Evolutionary conservation across 2,113 vertebrate species (phyloP).

Genomic region (Neopipo cinnamomea): DNA sequence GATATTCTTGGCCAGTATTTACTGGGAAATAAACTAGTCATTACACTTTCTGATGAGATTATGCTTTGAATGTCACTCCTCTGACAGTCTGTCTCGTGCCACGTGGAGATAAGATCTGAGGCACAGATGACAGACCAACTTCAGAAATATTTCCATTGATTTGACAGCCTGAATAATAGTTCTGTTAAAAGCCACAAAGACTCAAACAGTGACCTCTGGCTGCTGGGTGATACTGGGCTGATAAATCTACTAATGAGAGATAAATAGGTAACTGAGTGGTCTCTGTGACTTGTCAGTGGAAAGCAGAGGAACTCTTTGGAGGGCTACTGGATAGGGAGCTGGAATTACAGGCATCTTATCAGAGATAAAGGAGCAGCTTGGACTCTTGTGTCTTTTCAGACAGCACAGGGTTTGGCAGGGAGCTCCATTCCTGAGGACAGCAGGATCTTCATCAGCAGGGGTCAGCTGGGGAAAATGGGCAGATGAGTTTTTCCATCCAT

Average conservation of each 20-base stretch:
- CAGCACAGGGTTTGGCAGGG: background rate
- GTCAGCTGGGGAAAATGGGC: background rate
- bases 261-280: background rate
- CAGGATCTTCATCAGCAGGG: background rate
- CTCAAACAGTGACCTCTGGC: constrained; percentile 21
- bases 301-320: background rate
- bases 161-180: constrained; percentile 27
- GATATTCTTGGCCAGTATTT: constrained; percentile 19
- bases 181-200: background rate
- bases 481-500: background rate
- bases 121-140: constrained; percentile 16
- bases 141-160: constrained; percentile 30
- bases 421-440: background rate
- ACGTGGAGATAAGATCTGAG: background rate
- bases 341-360: constrained; percentile 39
- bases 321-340: constrained; percentile 32
- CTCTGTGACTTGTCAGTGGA: background rate
- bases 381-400: background rate
- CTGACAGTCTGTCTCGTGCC: constrained; percentile 23
- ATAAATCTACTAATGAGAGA: constrained; percentile 37
- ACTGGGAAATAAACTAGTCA: constrained; percentile 25
- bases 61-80: constrained; percentile 27
- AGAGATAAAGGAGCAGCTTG: constrained; percentile 5
- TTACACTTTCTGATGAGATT: constrained; percentile 40
- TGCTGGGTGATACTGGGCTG: background rate